Percentiles rank a stretch among this genome's conserved stretches.
These are phyloP conservation scores for Nesidiocoris tenuis DNA, from an alignment of 2,888 invertebrate species.

Conservation along the genomic window DNA sequence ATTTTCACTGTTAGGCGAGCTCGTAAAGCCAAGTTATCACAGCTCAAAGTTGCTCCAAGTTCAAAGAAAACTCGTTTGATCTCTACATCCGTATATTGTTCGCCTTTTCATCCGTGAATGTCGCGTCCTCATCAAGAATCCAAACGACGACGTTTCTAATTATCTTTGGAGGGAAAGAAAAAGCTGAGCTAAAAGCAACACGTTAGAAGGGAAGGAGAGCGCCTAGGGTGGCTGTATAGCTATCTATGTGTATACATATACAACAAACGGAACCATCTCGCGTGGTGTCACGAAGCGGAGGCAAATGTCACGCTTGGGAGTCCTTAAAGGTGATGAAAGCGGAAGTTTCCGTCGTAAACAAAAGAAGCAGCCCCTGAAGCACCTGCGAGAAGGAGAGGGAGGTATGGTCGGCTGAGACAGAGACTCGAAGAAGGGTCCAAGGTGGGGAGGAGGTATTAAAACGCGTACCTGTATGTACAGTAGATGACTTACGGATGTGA, in stretches of 20 bases:
- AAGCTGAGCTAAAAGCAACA: background rate
- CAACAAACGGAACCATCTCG: background rate
- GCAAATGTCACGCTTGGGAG: background rate
- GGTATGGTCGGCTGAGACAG: no score
- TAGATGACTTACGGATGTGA: no score
- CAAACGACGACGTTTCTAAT: background rate
- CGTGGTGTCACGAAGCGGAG: background rate
- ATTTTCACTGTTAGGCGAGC: no score
- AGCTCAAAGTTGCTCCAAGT: no score
- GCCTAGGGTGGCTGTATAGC: background rate
- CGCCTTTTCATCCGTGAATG: background rate
- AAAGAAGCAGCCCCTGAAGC: background rate
- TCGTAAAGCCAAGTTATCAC: no score
- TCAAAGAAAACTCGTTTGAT: no score
- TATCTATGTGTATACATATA: background rate
- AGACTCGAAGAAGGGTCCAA: no score
- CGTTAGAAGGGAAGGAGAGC: background rate
- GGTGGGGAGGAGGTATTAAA: no score
- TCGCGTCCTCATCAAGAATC: background rate
- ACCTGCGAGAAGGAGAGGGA: no score
- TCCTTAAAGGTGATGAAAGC: constrained; percentile 6
- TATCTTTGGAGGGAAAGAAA: background rate
- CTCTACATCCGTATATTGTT: no score
- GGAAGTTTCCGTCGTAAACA: constrained; percentile 8
- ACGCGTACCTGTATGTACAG: no score